phyloP scores from a whole-genome alignment of 2,797 vertebrate genomes.

The Tenualosa thibaudeaui region DNA sequence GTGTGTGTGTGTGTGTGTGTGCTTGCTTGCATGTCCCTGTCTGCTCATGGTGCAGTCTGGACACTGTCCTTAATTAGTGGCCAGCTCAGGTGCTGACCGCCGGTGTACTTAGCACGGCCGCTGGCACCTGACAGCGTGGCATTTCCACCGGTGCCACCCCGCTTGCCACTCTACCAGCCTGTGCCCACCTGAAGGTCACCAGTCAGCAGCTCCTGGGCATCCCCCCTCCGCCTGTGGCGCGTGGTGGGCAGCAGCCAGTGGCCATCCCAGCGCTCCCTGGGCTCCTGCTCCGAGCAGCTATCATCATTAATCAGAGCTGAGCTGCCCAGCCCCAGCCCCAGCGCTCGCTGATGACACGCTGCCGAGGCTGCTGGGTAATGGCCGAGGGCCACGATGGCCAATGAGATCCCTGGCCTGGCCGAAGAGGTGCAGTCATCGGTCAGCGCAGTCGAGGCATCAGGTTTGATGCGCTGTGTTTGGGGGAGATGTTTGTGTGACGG shows the following conservation, averaged over 20 bases:
- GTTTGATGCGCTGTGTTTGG: neutral
- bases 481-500: too few relatives aligned
- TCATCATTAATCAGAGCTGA: slow-evolving; percentile 76
- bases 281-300: slow-evolving; percentile 54
- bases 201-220: slow-evolving; percentile 13
- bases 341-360: slow-evolving; percentile 76
- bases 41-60: slow-evolving; percentile 77
- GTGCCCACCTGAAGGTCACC: slow-evolving; percentile 65
- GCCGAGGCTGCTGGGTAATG: slow-evolving; percentile 58
- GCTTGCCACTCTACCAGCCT: slow-evolving; percentile 61
- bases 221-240: slow-evolving; percentile 27
- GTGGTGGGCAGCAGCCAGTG: slow-evolving; percentile 47
- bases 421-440: slow-evolving; percentile 60
- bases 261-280: slow-evolving; percentile 42
- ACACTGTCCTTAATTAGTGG: slow-evolving; percentile 82
- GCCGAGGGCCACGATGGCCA: slow-evolving; percentile 51
- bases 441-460: slow-evolving; percentile 51
- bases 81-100: slow-evolving; percentile 82
- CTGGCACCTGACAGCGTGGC: slow-evolving; percentile 77
- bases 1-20: slow-evolving; percentile 46
- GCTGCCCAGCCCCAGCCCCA: slow-evolving; percentile 19
- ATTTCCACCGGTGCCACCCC: slow-evolving; percentile 77
- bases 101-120: slow-evolving; percentile 75
- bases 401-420: slow-evolving; percentile 71
- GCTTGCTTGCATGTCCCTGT: slow-evolving; percentile 63